Percentiles rank a stretch among this genome's conserved stretches.
Evolutionary conservation across 2,113 vertebrate species (phyloP).

Genomic region (Lophochroa leadbeateri): DNA sequence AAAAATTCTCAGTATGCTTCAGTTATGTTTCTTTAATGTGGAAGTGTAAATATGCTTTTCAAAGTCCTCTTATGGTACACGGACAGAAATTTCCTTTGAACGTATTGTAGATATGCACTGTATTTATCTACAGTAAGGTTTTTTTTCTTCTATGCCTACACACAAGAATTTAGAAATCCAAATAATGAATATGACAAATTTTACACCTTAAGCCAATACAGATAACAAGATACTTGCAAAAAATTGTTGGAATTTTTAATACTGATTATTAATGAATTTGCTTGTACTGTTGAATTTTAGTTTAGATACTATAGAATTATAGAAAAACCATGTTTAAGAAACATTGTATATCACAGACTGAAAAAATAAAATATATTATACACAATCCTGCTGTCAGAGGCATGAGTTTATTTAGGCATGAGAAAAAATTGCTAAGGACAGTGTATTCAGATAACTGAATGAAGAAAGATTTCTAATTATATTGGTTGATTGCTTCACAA

Average conservation of each 20-base stretch:
- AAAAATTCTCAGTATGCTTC: fast-evolving
- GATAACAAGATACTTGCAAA: background rate
- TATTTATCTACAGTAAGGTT: background rate
- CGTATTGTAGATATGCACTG: background rate
- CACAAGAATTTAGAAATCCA: background rate
- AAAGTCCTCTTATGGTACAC: background rate
- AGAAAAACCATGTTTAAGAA: background rate
- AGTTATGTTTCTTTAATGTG: background rate
- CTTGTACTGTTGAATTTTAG: background rate
- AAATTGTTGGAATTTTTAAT: fast-evolving
- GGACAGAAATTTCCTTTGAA: background rate
- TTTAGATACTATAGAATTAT: background rate
- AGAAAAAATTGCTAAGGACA: background rate
- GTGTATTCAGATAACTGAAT: background rate
- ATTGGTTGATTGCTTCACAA: background rate
- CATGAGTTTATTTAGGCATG: background rate
- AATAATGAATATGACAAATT: background rate
- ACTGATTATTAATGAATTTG: background rate
- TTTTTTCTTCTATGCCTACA: background rate
- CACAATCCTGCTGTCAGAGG: background rate
- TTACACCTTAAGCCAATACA: background rate
- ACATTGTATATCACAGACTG: background rate
- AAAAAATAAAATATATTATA: background rate
- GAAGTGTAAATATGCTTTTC: background rate
- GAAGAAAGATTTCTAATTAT: background rate